A percentile compares a stretch with the other conserved stretches of the same genome.
Conservation (phyloP, 2,888 invertebrate genomes). For the Sericinus montela region DNA sequence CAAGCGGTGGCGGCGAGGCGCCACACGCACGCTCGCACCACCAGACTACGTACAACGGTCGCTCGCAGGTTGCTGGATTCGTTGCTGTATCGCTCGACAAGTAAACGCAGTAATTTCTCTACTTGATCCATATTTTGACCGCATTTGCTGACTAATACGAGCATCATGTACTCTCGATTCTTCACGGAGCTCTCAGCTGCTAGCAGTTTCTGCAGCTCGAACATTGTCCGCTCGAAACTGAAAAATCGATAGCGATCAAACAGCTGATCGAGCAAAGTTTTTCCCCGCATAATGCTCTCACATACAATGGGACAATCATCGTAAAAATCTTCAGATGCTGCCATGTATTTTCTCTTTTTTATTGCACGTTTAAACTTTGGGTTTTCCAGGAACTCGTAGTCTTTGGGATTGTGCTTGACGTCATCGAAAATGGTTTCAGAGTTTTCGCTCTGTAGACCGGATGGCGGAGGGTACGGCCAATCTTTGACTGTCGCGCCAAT, state of each 20-base stretch:
- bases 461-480: constrained; percentile 38
- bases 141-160: constrained; percentile 58
- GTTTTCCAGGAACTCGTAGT: constrained; percentile 15
- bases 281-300: background rate
- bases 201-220: constrained; percentile 42
- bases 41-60: constrained; percentile 51
- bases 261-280: constrained; percentile 41
- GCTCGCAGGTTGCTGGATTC: constrained; percentile 51
- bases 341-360: constrained; percentile 5
- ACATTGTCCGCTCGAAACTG: constrained; percentile 45
- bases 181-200: constrained; percentile 37
- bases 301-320: background rate
- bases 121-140: constrained; percentile 43
- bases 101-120: constrained; percentile 35
- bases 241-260: constrained; percentile 50
- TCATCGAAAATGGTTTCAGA: constrained; percentile 37
- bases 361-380: constrained; percentile 1
- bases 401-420: constrained; percentile 20
- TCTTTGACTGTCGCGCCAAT: constrained; percentile 32
- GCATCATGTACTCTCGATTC: constrained; percentile 49
- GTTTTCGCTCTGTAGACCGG: constrained; percentile 8
- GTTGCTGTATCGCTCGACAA: constrained; percentile 41
- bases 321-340: background rate
- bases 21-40: constrained; percentile 51
- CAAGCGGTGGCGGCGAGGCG: constrained; percentile 43